A percentile compares a stretch with the other conserved stretches of the same genome.
phyloP scores from a whole-genome alignment of 2,797 vertebrate genomes.

The Acomys russatus region DNA sequence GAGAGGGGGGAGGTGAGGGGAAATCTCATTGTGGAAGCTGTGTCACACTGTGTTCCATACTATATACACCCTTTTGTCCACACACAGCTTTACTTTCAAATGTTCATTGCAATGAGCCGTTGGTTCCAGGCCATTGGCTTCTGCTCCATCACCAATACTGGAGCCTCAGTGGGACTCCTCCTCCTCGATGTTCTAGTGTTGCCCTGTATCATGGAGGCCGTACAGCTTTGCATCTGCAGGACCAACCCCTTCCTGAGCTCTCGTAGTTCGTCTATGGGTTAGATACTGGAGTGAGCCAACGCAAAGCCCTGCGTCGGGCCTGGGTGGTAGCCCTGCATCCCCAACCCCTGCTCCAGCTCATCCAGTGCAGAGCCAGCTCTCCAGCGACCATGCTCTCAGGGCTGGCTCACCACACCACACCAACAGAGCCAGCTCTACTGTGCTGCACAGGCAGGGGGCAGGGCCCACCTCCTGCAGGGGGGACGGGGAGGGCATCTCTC shows the following conservation, averaged over 20 bases:
- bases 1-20: too few relatives aligned
- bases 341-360: too few relatives aligned
- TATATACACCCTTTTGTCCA: too few relatives aligned
- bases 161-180: background rate
- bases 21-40: background rate
- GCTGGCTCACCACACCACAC: background rate
- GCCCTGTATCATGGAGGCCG: background rate
- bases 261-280: background rate
- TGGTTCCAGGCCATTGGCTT: background rate
- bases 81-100: background rate
- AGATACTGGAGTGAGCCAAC: background rate
- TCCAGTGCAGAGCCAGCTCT: background rate
- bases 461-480: too few relatives aligned
- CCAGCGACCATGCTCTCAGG: background rate
- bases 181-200: background rate
- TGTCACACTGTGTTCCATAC: background rate
- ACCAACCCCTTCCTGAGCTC: background rate
- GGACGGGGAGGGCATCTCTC: background rate
- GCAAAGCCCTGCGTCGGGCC: background rate
- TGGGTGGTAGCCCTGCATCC: background rate
- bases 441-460: too few relatives aligned
- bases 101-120: background rate
- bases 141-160: background rate
- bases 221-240: background rate
- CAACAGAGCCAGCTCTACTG: background rate